Base-by-base conservation (phyloP, 1,140 invertebrate species). In the Metopolophium dirhodum region DNA sequence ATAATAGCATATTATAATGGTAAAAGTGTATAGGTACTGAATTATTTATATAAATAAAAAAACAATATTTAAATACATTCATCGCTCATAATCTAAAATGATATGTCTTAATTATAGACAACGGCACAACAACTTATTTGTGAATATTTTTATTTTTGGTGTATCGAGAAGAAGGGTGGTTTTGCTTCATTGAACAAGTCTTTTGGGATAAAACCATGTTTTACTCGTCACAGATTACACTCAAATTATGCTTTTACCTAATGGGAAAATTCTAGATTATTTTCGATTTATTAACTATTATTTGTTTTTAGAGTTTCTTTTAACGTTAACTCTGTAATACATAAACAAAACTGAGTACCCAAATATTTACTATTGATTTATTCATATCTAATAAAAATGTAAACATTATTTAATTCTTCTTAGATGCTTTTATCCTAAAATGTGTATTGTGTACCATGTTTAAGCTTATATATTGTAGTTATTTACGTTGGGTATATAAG, bases 351-450 rank as follows among this genome's bases (percentile, higher is more conserved):
- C n/a, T 77, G 61, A 23, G 30, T 77, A 41, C 41, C 41, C 41
- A 77, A 77, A 77, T 77, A 77, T 77, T 77, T 77, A n/a, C 18
- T n/a, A 77, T 77, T 77, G 61, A n/a, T 77, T 77, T n/a, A n/a
- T 77, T 77, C 61, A n/a, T n/a, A 14, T 77, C 4, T n/a, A 77
- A 77, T n/a, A 18, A 77, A 77, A 77, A 77, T 77, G n/a, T 35
- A 77, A 77, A 18, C 14, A 77, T 35, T 4, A 77, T 77, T 77
- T 77, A 77, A 77, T 77, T 77, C 4, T n/a, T 68, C 14, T 68
- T 18, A 35, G 11, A 18, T 77, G 30, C 30, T 77, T 77, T n/a
- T 77, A 77, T 77, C 6, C 7, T 77, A 77, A 77, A 77, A 41
- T 1, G n/a, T n/a, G n/a, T 1, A 37, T 1, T 77, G 11, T 77